Evolutionary conservation across 92 coral and sea anemone genomes (phyloP).

Genomic region (Bergia puertoricense): DNA sequence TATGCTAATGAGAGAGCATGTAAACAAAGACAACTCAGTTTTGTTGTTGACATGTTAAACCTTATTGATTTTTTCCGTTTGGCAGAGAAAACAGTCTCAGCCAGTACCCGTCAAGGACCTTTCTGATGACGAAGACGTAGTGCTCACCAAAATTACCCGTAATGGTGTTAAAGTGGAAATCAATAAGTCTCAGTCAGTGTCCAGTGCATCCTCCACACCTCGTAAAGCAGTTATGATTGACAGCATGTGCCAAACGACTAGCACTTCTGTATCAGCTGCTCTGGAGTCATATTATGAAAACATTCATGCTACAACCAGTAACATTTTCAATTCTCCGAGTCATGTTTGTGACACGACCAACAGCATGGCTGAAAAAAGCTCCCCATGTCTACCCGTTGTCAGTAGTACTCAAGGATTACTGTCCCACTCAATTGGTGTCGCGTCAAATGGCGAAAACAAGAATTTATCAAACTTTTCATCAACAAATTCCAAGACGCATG

Average conservation of each 20-base stretch:
- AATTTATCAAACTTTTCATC: background rate
- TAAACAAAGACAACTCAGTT: background rate
- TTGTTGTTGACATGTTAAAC: background rate
- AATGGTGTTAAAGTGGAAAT: slow-evolving; percentile 24
- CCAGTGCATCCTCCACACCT: background rate
- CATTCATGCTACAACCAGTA: background rate
- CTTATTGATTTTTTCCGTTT: background rate
- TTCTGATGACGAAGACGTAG: slow-evolving; percentile 16
- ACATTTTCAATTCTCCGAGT: background rate
- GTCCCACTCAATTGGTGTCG: background rate
- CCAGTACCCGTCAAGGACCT: background rate
- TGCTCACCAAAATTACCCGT: slow-evolving; percentile 33
- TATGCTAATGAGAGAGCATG: too few species aligned
- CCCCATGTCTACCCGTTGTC: background rate
- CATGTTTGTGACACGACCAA: background rate
- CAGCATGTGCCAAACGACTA: slow-evolving; percentile 28
- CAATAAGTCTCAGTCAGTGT: background rate
- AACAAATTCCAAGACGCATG: background rate
- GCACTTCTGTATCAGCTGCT: background rate
- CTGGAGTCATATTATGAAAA: background rate
- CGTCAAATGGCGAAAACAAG: background rate
- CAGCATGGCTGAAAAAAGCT: background rate
- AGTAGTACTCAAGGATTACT: background rate
- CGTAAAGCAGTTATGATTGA: slow-evolving; percentile 17
- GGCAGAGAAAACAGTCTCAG: background rate